These are phyloP conservation scores for Drosophila neonasuta DNA, from an alignment of 2,888 invertebrate species.

Conservation along the genomic window DNA sequence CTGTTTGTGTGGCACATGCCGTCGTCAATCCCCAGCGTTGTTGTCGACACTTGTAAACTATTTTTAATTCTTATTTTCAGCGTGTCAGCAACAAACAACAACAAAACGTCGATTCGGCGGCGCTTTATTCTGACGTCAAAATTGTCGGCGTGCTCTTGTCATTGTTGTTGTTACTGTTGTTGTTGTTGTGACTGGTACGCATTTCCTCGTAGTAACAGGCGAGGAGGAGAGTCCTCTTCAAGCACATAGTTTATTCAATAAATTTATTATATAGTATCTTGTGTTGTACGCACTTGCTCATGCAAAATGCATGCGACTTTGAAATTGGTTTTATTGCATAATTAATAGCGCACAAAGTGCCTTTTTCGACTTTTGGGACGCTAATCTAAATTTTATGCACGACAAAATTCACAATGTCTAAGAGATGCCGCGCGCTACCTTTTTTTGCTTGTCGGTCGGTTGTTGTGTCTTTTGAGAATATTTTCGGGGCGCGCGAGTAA, in stretches of 20 bases:
- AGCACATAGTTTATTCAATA: constrained; percentile 62
- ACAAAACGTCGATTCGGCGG: constrained; percentile 45
- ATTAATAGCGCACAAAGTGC: constrained; percentile 48
- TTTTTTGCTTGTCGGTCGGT: constrained; percentile 4
- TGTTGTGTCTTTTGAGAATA: constrained; percentile 29
- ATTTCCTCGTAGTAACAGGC: constrained; percentile 9
- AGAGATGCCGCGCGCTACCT: neutral
- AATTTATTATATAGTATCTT: constrained; percentile 19
- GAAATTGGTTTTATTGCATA: constrained; percentile 63
- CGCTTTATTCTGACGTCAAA: constrained; percentile 64
- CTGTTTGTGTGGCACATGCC: constrained; percentile 9
- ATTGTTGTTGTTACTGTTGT: constrained; percentile 16
- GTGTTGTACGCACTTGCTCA: constrained; percentile 24
- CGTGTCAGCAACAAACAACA: constrained; percentile 42
- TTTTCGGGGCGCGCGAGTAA: constrained; percentile 26
- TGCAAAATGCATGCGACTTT: constrained; percentile 44
- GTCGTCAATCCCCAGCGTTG: constrained; percentile 28
- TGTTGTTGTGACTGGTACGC: constrained; percentile 19
- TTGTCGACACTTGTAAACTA: constrained; percentile 71
- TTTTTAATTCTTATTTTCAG: constrained; percentile 63
- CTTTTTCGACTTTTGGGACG: constrained; percentile 10
- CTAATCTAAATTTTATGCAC: constrained; percentile 50
- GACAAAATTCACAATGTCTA: constrained; percentile 4
- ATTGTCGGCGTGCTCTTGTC: neutral
- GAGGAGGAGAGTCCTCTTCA: neutral